Base-by-base conservation (phyloP, 2,113 vertebrate species). In the Gambusia holbrooki region DNA sequence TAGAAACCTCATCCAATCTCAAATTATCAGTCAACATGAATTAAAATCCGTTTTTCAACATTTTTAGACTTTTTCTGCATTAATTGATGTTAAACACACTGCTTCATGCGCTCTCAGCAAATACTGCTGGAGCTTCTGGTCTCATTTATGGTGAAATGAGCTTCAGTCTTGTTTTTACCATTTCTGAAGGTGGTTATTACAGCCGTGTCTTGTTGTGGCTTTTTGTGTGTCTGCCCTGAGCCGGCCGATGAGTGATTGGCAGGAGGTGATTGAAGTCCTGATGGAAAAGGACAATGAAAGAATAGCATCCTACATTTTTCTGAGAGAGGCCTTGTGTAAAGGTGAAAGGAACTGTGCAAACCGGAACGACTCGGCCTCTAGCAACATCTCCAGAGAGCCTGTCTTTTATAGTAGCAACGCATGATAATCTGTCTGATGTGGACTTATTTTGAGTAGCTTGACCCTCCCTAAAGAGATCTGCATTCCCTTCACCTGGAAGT, bases 171-270 rank as follows among this genome's bases (percentile, higher is more conserved):
- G 37, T 79, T 81, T 82, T 32, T 74, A 69, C 80, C 42, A 66
- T 84, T 45, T 73, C 45, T 69, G 65, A 42, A 80, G 25, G 64
- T 67, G 71, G 19, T 76, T 73, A 65, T 74, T 67, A 71, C 76
- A 63, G 32, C 74, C 32, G n/a, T 70, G 73, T 81, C 80, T 74
- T 79, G 61, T 73, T 79, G 61, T 73, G 68, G 17, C 81, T 66
- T 71, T 0, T 66, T 69, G 66, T 67, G 80, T 63, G 65, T 82
- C 69, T 77, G 69, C 81, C 84, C 73, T 67, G n/a, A 83, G 91
- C 90, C 80, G 71, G 85, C 71, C 73, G 69, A 82, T 62, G 67
- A 72, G 80, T 89, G 82, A 92, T 90, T 89, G 89, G 81, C 91
- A 91, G 87, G 72, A 64, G 80, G 76, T 64, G 91, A 85, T 80